Evolutionary conservation across 2,888 invertebrate genomes (phyloP), one percentile per base, ranked within the genome.

Genomic region (Pandemis heparana): DNA sequence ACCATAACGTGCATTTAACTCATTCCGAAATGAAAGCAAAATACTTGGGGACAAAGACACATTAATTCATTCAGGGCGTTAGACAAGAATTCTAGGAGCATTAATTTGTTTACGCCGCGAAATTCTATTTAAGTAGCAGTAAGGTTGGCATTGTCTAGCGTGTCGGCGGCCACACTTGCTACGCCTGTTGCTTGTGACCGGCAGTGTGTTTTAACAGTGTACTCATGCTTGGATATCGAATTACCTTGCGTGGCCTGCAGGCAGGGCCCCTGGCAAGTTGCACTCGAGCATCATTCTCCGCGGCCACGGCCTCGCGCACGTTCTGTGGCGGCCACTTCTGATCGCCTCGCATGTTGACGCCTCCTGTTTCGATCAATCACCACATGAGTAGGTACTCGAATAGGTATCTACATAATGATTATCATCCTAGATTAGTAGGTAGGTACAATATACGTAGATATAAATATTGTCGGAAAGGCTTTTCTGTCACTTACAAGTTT

Each of bases 291-390:
- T 95, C 95, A 85, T 97, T 97, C 87, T 97, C 97, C 51, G 96
- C 96, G 69, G 95, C 96, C 74, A 96, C 95, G 76, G 96, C 97
- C 80, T 96, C 96, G 89, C 96, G 97, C 84, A 97, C 96, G 80
- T 95, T 94, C 87, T 96, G 96, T 80, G 98, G 98, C 83, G 98
- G 98, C 98, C 98, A 98, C 89, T 98, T 98, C 88, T 96, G 95
- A 90, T 98, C 98, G 81, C 98, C 98, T 84, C 97, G 96, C 96
- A 97, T 97, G 90, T 96, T 97, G 92, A 96, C 95, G 87, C 97
- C 97, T 94, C 97, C 97, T 96, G 79, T 53, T 77, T 76, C 73
- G n/a, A 67, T 12, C 7, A 46, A 23, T 9, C 5, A 60, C 3
- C n/a, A 56, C 12, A 32, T 32, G 23, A 32, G 23, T 32, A 32